Evolutionary conservation across 2,888 invertebrate species (phyloP), one percentile per base, ranked within the genome.

Genomic region (Leucophenga montana): DNA sequence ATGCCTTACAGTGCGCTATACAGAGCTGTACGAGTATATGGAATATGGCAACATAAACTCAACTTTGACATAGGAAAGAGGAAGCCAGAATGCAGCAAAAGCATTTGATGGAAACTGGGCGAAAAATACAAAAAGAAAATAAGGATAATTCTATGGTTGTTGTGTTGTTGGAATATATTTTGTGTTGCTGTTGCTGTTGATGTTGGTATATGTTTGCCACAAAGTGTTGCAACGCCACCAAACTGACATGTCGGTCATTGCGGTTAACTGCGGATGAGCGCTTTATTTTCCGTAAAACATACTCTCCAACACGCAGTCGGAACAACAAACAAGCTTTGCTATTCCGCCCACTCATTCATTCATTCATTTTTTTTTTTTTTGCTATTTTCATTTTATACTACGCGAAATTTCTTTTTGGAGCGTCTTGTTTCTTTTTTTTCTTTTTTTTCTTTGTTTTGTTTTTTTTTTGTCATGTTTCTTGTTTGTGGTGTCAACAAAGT

Each of bases 151-250:
- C 18, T 50, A 50, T 50, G 39, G 39, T 5, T 39, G 50, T 50
- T 59, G 70, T 71, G 76, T 48, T 57, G 66, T 33, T 77, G 73
- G 73, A 39, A 70, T 77, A 31, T 64, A 44, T 68, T 78, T 78
- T 76, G 82, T 78, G 82, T 61, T 39, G 39, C 39, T 33, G 14
- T 44, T 46, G 16, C 16, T 48, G 16, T 48, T 48, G 48, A 4
- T 48, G 48, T 13, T 50, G 50, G 33, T 59, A n/a, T 33, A 16
- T 31, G n/a, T 59, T 11, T 31, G 16, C 59, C 59, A 59, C 59
- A 59, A 59, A 59, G 33, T 59, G 59, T 59, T 59, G 65, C 50
- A 53, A 50, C 53, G 57, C 57, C 56, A 57, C 44, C 67, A 57
- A 67, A 67, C 67, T 67, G 67, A 67, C 67, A 67, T 57, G 48